Base-by-base conservation (phyloP, 2,113 vertebrate species). In the Anguilla rostrata region DNA sequence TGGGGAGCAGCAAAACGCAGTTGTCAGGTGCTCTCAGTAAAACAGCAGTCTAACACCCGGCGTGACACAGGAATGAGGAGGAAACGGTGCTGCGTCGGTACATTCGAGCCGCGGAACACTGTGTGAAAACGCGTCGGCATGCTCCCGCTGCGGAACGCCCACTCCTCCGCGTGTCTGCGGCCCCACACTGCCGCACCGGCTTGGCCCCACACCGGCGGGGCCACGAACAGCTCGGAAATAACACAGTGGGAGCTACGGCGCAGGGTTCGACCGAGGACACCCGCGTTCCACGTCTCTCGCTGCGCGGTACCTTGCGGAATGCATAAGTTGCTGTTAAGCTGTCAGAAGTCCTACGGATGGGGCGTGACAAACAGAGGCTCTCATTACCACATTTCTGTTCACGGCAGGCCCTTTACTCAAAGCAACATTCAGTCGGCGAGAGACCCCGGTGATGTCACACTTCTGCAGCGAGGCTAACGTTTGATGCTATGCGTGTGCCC, bases 281-380 rank as follows among this genome's bases (percentile, higher is more conserved):
- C 71, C 22, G 71, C 3, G 26, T 8, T n/a, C n/a, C 1, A 56
- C 1, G 46, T 40, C 60, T 60, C 56, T 22, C 39, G 15, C 83
- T 84, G 83, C 63, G 39, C 3, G 39, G 5, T 39, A 56, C 26
- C 39, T 85, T 78, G 39, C 46, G 41, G 83, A 34, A 84, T 15
- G 41, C n/a, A 78, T 75, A 49, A 40, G 66, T 22, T 78, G 84
- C 63, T 18, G 22, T 84, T 85, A 75, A 85, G 53, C 63, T 78
- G 63, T 26, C 39, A 78, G 60, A 15, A 85, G 84, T 26, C 66
- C 66, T 14, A 75, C 2, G 71, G 8, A 12, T 1, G 71, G 71
- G 71, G n/a, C 7, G n/a, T 34, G 71, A 75, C 18, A 75, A 34
- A 1, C 29, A 26, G 63, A 75, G 29, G 71, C 71, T n/a, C 9